phyloP scores from a whole-genome alignment of 1,140 invertebrate species.

The Drosophila gunungcola region DNA sequence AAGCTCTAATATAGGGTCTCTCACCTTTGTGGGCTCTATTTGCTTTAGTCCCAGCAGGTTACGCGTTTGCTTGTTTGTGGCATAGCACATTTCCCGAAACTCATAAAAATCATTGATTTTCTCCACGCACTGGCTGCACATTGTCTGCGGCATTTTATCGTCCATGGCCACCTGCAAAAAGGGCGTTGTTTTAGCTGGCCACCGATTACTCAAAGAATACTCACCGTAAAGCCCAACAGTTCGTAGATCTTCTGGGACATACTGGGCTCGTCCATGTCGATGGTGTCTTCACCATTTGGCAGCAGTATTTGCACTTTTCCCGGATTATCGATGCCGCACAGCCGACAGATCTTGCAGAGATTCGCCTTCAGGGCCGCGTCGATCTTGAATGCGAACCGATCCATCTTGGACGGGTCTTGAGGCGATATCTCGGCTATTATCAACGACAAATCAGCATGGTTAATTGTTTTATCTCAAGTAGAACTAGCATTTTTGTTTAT shows the following conservation, averaged over 20 bases:
- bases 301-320: slow-evolving; percentile 66
- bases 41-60: slow-evolving; percentile 84
- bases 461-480: slow-evolving; percentile 39
- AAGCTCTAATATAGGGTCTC: not conserved
- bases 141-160: slow-evolving; percentile 87
- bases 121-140: slow-evolving; percentile 86
- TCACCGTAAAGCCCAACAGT: slow-evolving; percentile 71
- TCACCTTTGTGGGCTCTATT: slow-evolving; percentile 56
- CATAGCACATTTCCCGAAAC: slow-evolving; percentile 86
- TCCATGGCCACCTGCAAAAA: slow-evolving; percentile 85
- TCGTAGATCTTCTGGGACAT: slow-evolving; percentile 72
- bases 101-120: slow-evolving; percentile 88
- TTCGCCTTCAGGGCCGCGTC: slow-evolving; percentile 75
- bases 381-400: slow-evolving; percentile 83
- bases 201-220: not conserved
- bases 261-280: slow-evolving; percentile 73
- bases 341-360: slow-evolving; percentile 81
- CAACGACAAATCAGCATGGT: slow-evolving; percentile 12
- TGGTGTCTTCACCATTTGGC: slow-evolving; percentile 30
- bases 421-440: not conserved
- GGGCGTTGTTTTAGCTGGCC: slow-evolving; percentile 3
- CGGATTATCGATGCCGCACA: slow-evolving; percentile 84
- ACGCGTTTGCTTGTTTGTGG: slow-evolving; percentile 86
- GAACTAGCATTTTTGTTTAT: slow-evolving; percentile 48
- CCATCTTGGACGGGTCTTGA: slow-evolving; percentile 51